Evolutionary conservation across 2,888 invertebrate genomes (phyloP).

Genomic region (Sesia apiformis): DNA sequence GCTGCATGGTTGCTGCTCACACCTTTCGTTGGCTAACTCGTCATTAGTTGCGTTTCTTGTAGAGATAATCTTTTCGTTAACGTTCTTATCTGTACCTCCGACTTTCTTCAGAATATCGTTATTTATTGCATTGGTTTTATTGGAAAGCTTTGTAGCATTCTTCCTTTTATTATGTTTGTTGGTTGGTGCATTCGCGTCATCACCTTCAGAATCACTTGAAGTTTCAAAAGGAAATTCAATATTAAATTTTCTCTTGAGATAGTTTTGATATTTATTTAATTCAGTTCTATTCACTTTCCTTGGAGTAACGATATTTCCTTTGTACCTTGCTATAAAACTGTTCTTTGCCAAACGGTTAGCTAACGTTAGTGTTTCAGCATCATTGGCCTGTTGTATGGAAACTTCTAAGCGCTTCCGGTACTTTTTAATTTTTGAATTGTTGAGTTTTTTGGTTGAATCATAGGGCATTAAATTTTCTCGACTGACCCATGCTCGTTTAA

Average conservation of each 20-base stretch:
- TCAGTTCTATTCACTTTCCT: constrained; percentile 35
- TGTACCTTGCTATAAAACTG: constrained; percentile 60
- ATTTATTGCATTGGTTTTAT: no score
- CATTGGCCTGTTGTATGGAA: constrained; percentile 49
- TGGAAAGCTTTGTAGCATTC: no score
- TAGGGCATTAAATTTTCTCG: constrained; percentile 48
- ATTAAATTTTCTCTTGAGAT: constrained; percentile 38
- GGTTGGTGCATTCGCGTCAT: no score
- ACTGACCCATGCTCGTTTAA: constrained; percentile 62
- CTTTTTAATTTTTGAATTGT: constrained; percentile 19
- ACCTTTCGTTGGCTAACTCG: no score
- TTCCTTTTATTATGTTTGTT: no score
- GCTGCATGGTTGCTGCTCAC: no score
- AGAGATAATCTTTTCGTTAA: no score
- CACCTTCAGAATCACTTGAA: constrained; percentile 27
- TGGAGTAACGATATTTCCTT: constrained; percentile 46
- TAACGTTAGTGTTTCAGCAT: constrained; percentile 42
- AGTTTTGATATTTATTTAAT: constrained; percentile 31
- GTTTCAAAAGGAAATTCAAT: constrained; percentile 35
- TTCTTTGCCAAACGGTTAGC: constrained; percentile 46
- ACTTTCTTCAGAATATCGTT: no score
- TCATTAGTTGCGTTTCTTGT: no score
- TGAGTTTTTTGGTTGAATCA: constrained; percentile 21
- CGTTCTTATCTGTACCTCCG: no score
- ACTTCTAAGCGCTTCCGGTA: constrained; percentile 36